These are phyloP conservation scores for Enteromius treurensis DNA, from an alignment of 2,797 vertebrate species.

Conservation along the genomic window DNA sequence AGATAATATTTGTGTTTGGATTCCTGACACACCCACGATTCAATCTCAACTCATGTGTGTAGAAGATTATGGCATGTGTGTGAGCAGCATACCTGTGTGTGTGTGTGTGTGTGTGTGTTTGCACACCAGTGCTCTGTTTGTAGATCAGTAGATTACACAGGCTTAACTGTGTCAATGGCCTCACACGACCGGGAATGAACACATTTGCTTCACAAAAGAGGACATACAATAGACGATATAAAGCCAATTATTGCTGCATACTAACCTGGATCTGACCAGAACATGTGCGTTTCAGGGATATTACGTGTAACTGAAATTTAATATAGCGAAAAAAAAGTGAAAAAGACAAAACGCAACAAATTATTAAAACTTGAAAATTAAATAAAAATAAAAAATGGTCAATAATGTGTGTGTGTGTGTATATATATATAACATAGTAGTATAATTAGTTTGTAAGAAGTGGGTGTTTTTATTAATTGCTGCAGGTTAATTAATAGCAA, in stretches of 20 bases:
- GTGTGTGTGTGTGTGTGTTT: not conserved
- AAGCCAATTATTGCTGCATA: too few species aligned
- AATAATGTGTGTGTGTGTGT: too few species aligned
- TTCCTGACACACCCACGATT: constrained; percentile 36
- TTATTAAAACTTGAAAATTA: too few species aligned
- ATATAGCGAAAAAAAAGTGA: too few species aligned
- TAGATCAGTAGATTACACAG: constrained; percentile 25
- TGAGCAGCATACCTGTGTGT: not conserved
- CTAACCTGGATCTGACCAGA: too few species aligned
- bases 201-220: not conserved
- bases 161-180: constrained; percentile 44
- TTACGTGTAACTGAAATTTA: too few species aligned
- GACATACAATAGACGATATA: too few species aligned
- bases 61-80: constrained; percentile 13
- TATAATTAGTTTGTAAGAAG: not conserved
- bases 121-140: not conserved
- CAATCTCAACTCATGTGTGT: constrained; percentile 35
- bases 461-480: not conserved
- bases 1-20: constrained; percentile 3
- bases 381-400: too few species aligned
- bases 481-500: not conserved
- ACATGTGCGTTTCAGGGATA: too few species aligned
- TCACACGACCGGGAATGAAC: constrained; percentile 2
- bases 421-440: too few species aligned
- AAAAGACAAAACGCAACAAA: too few species aligned